Base-by-base conservation (phyloP, 2,113 vertebrate genomes). In the Typhlomys cinereus region DNA sequence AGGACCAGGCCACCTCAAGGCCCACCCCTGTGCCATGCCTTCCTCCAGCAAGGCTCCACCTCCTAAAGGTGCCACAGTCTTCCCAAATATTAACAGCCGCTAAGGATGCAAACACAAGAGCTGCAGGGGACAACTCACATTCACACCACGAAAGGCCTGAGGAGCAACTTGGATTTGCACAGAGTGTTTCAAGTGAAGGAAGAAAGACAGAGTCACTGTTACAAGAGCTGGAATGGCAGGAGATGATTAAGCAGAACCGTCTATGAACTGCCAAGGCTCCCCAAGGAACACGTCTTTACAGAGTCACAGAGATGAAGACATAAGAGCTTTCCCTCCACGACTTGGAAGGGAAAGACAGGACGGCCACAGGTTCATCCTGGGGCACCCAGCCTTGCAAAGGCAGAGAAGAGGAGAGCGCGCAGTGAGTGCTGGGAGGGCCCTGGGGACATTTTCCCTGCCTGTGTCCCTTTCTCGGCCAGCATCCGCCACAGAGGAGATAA, bases 401-500 rank as follows among this genome's bases (percentile, higher is more conserved):
- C 71, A 54, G 54, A 54, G 39, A 44, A n/a, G 39, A 23, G 25
- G 36, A 74, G 88, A 79, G 15, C 91, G 54, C 34, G 27, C 20
- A 31, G 7, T 9, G 27, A 92, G 78, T 41, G 44, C 9, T 69
- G 48, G 67, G 69, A 88, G 69, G 76, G 34, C 94, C 87, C 94
- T 90, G n/a, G 91, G 87, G 91, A 96, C 92, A 75, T 73, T 80
- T 80, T 87, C 69, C 73, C 73, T 88, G 76, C 85, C 81, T 87
- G 20, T 50, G 76, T 87, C 81, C 82, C 78, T 61, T 36, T 88
- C 64, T 75, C 85, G 13, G 13, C 95, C 91, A 96, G 93, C 81
- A 93, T 85, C 52, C 1, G 1, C 87, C 94, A 94, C 92, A 90
- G 95, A 95, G 95, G 75, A 88, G 64, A 96, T 90, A 82, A 96